Percentiles rank a stretch among this genome's conserved stretches.
phyloP scores from a whole-genome alignment of 2,797 vertebrate species.

The Mionectes olivaceus region DNA sequence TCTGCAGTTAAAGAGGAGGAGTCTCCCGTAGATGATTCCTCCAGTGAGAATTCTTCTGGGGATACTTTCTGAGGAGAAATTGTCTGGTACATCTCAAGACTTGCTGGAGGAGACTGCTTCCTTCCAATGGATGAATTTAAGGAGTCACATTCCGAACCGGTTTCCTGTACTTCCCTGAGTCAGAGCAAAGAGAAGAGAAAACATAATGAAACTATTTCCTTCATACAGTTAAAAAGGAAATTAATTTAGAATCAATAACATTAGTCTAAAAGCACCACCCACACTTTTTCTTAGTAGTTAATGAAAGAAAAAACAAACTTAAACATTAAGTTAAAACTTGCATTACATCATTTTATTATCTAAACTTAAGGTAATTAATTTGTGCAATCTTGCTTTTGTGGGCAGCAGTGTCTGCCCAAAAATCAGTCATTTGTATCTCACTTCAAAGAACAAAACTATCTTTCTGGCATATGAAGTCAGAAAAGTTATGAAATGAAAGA shows the following conservation, averaged over 20 bases:
- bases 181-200: constrained; percentile 48
- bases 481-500: constrained; percentile 54
- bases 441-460: constrained; percentile 36
- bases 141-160: constrained; percentile 91
- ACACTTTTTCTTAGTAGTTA: constrained; percentile 33
- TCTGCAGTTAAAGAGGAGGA: constrained; percentile 81
- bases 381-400: constrained; percentile 6
- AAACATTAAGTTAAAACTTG: constrained; percentile 19
- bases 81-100: constrained; percentile 83
- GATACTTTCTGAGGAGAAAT: constrained; percentile 89
- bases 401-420: constrained; percentile 2
- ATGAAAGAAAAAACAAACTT: not conserved
- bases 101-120: constrained; percentile 85
- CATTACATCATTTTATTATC: constrained; percentile 20
- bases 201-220: not conserved
- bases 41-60: constrained; percentile 87
- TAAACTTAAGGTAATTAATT: constrained; percentile 48
- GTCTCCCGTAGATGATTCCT: constrained; percentile 83
- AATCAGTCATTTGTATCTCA: constrained; percentile 31
- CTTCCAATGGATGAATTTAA: constrained; percentile 88
- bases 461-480: constrained; percentile 47
- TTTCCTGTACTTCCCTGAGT: constrained; percentile 89
- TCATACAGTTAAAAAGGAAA: not conserved
- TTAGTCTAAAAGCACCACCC: constrained; percentile 48
- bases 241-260: constrained; percentile 10